Evolutionary conservation across 2,888 invertebrate species (phyloP).

Genomic region (Polymixis lichenea): DNA sequence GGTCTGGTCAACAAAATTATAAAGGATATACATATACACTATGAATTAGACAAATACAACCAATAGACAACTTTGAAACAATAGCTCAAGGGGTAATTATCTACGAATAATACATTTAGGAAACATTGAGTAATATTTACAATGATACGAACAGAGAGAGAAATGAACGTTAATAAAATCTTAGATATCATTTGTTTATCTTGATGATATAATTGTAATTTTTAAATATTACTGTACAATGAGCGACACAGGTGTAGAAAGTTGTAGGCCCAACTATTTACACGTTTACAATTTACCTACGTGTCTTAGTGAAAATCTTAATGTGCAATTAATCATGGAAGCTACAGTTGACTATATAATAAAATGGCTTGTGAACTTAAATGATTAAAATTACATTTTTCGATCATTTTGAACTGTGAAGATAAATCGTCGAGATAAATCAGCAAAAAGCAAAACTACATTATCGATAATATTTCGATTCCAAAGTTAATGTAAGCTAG

Average conservation of each 20-base stretch:
- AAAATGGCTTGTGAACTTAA: neutral
- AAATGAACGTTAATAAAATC: conserved; percentile 67
- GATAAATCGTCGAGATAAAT: neutral
- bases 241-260: conserved; percentile 88
- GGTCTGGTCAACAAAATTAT: neutral
- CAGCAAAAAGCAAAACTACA: neutral
- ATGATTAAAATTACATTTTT: neutral
- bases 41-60: neutral
- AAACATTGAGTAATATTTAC: conserved; percentile 68
- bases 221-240: conserved; percentile 80
- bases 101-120: conserved; percentile 59
- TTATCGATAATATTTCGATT: neutral
- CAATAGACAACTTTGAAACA: conserved; percentile 21
- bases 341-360: neutral
- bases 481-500: neutral
- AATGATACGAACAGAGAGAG: conserved; percentile 63
- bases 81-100: conserved; percentile 54
- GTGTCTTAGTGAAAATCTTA: conserved; percentile 69
- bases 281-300: conserved; percentile 78
- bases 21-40: neutral
- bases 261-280: conserved; percentile 83
- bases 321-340: conserved; percentile 42
- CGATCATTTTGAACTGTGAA: neutral
- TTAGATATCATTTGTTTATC: conserved; percentile 64
- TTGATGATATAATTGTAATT: conserved; percentile 67